Base-by-base conservation (phyloP, 2,113 vertebrate species). In the Bujurquina vittata region DNA sequence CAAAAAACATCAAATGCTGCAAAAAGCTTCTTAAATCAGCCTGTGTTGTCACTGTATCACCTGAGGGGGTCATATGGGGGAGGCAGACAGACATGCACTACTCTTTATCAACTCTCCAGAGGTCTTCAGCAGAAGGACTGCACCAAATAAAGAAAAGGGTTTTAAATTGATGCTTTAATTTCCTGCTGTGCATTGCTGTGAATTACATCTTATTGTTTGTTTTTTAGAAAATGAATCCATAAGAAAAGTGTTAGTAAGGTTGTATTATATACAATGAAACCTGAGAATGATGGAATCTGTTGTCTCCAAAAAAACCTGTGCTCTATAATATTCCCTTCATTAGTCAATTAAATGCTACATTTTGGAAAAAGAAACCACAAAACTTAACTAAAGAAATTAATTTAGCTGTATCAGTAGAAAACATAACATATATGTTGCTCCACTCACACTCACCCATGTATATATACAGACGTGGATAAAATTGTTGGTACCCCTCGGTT, bases 91-190 rank as follows among this genome's bases (percentile, higher is more conserved):
- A 86, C 37, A 77, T 23, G 40, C 37, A 15, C 56, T 37, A 31
- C 55, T 76, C 62, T 35, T 46, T 9, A 52, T 75, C 49, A 79
- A 55, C 57, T 83, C 85, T 77, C 80, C 76, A 37, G 80, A 84
- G 77, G 52, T 43, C 31, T 75, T 49, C 35, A 56, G 77, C 61
- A 60, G 52, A 69, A 40, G 29, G 55, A 65, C 55, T 23, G 5
- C 26, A 4, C 23, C 26, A 5, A 26, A 15, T 65, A 75, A 62
- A 75, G 84, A 82, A 69, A 54, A 49, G 31, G 5, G 74, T 23
- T 33, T 79, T 80, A 72, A 83, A 54, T 83, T 18, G 23, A 89
- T 74, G 35, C 63, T 76, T 31, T 87, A 86, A 88, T 86, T 87
- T 75, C 35, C 43, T 59, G 62, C 87, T 86, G 76, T 79, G 59